Evolutionary conservation across 1,140 invertebrate species (phyloP).

Genomic region (Maniola jurtina): DNA sequence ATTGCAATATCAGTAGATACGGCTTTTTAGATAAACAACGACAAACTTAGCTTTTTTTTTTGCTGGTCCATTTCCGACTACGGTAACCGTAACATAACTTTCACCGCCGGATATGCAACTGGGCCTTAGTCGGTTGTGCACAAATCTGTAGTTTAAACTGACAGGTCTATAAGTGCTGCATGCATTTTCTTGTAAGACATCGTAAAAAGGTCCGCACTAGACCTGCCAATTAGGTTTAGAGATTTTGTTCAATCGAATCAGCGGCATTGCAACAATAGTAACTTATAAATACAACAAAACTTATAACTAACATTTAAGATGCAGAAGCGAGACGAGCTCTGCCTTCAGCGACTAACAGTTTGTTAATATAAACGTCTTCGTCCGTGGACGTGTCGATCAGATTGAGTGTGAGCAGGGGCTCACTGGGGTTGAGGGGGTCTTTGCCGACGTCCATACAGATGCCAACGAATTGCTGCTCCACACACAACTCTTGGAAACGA

Average conservation of each 20-base stretch:
- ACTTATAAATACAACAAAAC: constrained; percentile 1
- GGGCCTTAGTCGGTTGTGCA: too few species aligned
- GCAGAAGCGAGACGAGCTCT: constrained; percentile 64
- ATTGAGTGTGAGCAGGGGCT: constrained; percentile 76
- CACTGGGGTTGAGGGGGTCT: constrained; percentile 71
- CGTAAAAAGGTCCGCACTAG: too few species aligned
- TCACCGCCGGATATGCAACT: too few species aligned
- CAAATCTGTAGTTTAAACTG: too few species aligned
- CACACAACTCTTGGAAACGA: constrained; percentile 80
- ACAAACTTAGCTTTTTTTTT: too few species aligned
- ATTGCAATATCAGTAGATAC: too few species aligned
- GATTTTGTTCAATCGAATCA: background rate
- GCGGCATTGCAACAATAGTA: background rate
- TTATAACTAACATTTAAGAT: constrained; percentile 29
- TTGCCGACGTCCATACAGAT: constrained; percentile 73
- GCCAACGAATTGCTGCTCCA: constrained; percentile 79
- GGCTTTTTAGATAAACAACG: too few species aligned
- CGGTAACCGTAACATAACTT: too few species aligned
- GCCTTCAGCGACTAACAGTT: constrained; percentile 74
- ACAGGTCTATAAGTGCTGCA: too few species aligned
- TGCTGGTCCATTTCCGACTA: too few species aligned
- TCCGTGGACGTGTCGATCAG: constrained; percentile 79
- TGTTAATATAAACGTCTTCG: constrained; percentile 78
- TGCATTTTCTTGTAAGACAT: too few species aligned
- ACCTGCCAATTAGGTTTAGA: too few species aligned